A percentile compares a stretch with the other conserved stretches of the same genome.
These are phyloP conservation scores for Bibio marci DNA, from an alignment of 2,888 invertebrate species.

Conservation along the genomic window DNA sequence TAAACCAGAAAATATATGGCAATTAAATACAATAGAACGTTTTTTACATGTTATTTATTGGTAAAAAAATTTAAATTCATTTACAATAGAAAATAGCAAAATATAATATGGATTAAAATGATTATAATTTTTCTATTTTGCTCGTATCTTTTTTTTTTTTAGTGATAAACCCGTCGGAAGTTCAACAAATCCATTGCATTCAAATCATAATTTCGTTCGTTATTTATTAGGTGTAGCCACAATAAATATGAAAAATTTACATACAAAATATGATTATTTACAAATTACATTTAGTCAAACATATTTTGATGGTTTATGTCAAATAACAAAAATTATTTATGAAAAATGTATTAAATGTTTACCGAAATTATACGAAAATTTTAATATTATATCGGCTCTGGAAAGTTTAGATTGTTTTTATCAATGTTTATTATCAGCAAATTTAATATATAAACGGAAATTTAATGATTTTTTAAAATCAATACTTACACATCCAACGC, in stretches of 20 bases:
- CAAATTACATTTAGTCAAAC: conserved; percentile 22
- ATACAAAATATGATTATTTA: conserved; percentile 21
- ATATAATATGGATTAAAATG: neutral
- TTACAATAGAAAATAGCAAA: no score
- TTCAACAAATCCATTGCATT: conserved; percentile 1
- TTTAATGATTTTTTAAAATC: conserved; percentile 20
- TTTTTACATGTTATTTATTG: conserved; percentile 21
- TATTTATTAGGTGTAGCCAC: conserved; percentile 31
- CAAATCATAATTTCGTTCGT: conserved; percentile 9
- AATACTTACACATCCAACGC: neutral
- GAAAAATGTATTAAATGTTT: conserved; percentile 31
- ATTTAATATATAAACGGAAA: conserved; percentile 19
- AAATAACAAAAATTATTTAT: conserved; percentile 22
- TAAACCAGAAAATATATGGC: conserved; percentile 23
- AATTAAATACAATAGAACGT: conserved; percentile 19
- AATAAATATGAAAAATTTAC: conserved; percentile 17
- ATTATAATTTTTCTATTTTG: conserved; percentile 1
- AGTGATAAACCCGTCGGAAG: neutral
- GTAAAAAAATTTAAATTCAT: conserved; percentile 16
- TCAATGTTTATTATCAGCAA: conserved; percentile 20
- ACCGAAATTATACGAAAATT: conserved; percentile 29
- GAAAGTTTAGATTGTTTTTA: conserved; percentile 38
- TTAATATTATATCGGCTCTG: conserved; percentile 33
- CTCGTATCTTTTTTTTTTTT: neutral
- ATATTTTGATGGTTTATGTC: conserved; percentile 19